These are phyloP conservation scores for Drosophila nannoptera DNA, from an alignment of 1,140 invertebrate genomes.

Conservation along the genomic window DNA sequence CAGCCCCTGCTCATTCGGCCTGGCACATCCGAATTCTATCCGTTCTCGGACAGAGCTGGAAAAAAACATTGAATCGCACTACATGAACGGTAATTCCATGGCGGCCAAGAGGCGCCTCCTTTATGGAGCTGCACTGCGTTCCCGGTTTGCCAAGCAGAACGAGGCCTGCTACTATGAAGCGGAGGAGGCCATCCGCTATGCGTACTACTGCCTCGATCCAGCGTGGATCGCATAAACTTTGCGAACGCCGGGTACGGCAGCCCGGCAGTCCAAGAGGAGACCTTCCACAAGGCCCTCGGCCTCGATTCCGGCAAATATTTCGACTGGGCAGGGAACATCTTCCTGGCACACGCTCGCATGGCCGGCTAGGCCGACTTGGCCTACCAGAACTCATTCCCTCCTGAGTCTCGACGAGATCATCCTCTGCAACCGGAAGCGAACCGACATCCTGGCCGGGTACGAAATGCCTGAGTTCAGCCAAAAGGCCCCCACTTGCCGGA, in stretches of 20 bases:
- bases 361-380: slow-evolving; percentile 84
- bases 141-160: slow-evolving; percentile 71
- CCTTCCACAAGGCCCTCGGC: slow-evolving; percentile 64
- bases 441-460: slow-evolving; percentile 81
- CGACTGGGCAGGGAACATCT: slow-evolving; percentile 65
- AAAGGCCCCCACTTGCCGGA: slow-evolving; percentile 77
- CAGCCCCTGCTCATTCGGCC: slow-evolving; percentile 60
- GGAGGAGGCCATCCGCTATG: slow-evolving; percentile 72
- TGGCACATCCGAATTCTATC: slow-evolving; percentile 55
- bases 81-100: slow-evolving; percentile 60
- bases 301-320: slow-evolving; percentile 51
- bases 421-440: slow-evolving; percentile 80
- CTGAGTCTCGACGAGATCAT: too few species aligned
- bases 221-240: slow-evolving; percentile 72
- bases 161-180: slow-evolving; percentile 79
- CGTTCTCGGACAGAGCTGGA: slow-evolving; percentile 53
- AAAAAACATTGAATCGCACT: slow-evolving; percentile 59
- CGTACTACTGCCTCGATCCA: slow-evolving; percentile 61
- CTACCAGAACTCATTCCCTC: too few species aligned
- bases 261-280: slow-evolving; percentile 57
- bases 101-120: slow-evolving; percentile 62
- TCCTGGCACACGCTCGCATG: slow-evolving; percentile 83
- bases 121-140: slow-evolving; percentile 46
- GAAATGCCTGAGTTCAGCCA: slow-evolving; percentile 81
- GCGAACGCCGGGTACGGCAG: slow-evolving; percentile 68